These are phyloP conservation scores for Nymphalis c-album DNA, from an alignment of 2,888 invertebrate genomes.

Conservation along the genomic window DNA sequence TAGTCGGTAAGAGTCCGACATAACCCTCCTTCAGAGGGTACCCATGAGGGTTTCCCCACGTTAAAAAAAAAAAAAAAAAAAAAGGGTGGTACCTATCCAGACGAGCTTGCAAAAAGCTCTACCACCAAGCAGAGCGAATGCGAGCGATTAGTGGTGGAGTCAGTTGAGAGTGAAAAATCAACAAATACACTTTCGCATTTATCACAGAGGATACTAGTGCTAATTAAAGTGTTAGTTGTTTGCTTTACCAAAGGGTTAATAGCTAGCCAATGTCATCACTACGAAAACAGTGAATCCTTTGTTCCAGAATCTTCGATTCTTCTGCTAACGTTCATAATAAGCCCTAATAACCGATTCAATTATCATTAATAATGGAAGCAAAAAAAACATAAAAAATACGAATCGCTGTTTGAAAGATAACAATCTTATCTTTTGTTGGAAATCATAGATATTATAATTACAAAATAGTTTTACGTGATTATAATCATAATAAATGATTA, in stretches of 20 bases:
- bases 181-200: neutral
- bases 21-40: too few species aligned
- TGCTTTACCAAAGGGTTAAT: conserved; percentile 21
- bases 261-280: conserved; percentile 27
- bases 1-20: too few species aligned
- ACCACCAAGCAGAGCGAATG: too few species aligned
- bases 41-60: too few species aligned
- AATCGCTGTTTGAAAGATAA: conserved; percentile 14
- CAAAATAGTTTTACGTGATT: conserved; percentile 36
- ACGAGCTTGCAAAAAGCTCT: too few species aligned
- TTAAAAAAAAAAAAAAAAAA: too few species aligned
- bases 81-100: too few species aligned
- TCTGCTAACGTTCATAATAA: conserved; percentile 26
- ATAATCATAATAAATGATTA: conserved; percentile 27
- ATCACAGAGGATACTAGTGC: neutral
- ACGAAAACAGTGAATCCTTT: conserved; percentile 25
- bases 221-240: neutral
- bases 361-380: neutral
- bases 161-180: neutral
- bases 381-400: neutral
- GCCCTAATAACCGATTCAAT: conserved; percentile 22
- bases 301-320: conserved; percentile 23
- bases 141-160: too few species aligned
- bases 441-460: conserved; percentile 37
- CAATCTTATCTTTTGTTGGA: conserved; percentile 30